A percentile compares a stretch with the other conserved stretches of the same genome.
These are phyloP conservation scores for Heteromyza rotundicornis DNA, from an alignment of 2,888 invertebrate genomes.

Conservation along the genomic window DNA sequence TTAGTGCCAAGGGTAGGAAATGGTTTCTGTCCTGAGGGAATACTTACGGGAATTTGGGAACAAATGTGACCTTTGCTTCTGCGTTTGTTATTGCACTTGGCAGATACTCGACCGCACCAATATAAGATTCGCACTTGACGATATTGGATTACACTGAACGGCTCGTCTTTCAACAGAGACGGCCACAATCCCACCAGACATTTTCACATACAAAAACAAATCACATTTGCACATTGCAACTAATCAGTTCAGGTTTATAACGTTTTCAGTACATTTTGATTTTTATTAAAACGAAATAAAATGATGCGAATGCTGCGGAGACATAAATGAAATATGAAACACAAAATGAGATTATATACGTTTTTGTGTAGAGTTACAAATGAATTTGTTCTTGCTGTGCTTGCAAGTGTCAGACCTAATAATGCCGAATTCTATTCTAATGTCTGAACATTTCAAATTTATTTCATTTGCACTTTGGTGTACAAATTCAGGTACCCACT, in stretches of 20 bases:
- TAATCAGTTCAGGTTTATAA: conserved; percentile 44
- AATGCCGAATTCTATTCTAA: too few relatives aligned
- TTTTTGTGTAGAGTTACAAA: too few relatives aligned
- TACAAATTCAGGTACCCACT: too few relatives aligned
- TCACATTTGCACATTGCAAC: conserved; percentile 54
- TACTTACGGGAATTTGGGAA: conserved; percentile 25
- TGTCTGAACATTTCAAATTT: too few relatives aligned
- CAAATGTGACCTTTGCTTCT: conserved; percentile 58
- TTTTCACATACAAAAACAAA: conserved; percentile 49
- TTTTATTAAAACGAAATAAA: conserved; percentile 20
- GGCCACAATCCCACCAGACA: conserved; percentile 42
- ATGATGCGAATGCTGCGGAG: background rate
- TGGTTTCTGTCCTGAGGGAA: conserved; percentile 53
- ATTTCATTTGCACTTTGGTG: too few relatives aligned
- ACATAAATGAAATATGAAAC: conserved; percentile 37
- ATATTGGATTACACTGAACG: conserved; percentile 54
- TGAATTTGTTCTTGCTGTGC: too few relatives aligned
- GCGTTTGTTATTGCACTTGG: background rate
- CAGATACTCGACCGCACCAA: conserved; percentile 5
- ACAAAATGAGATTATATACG: conserved; percentile 36
- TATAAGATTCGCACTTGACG: conserved; percentile 2
- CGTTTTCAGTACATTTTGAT: conserved; percentile 25
- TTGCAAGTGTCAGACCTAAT: too few relatives aligned
- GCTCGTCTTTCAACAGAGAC: conserved; percentile 50
- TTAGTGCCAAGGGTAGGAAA: conserved; percentile 54